Evolutionary conservation across 2,113 vertebrate genomes (phyloP), one percentile per base, ranked within the genome.

Genomic region (Chionodraco myersi): DNA sequence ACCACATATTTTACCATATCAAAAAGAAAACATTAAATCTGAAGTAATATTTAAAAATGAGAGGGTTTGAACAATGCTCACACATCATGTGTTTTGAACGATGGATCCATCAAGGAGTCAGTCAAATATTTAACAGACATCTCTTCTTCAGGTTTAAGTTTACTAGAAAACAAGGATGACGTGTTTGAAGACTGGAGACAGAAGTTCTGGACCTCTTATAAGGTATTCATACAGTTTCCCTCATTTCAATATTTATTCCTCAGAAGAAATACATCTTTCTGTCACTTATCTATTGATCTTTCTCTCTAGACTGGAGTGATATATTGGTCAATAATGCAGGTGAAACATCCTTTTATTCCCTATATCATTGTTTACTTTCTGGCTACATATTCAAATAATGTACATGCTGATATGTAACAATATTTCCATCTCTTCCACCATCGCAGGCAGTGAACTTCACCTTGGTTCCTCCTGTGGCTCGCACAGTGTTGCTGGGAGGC

Each of bases 131-230:
- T 41, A 72, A 48, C 5, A 49, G 5, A n/a, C 10, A 34, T 52
- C 3, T 72, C 18, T 30, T 11, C 73, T 71, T 54, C 12, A 96
- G 95, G 96, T 60, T 92, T 96, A 59, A 94, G 95, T 84, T 85
- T 95, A 15, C 77, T 96, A 21, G 95, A 96, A 82, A 83, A 86
- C 10, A 93, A 89, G 86, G 84, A 92, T 2, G 94, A 96, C 65
- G 86, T 87, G 0, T 82, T 95, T 53, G 91, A 93, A 88, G 95
- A 95, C 80, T 94, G 96, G 89, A 92, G 72, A 77, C 88, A 95
- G 10, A 96, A 95, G 82, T 96, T 96, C 86, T 95, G 92, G 95
- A 91, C 90, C 23, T 95, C 95, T 30, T 95, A 95, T 81, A 94
- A 95, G 90, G 95, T 96, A 82, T 0, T 18, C 51, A 21, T 16